Percentiles rank a stretch among this genome's conserved stretches.
Evolutionary conservation across 2,113 vertebrate species (phyloP).

Genomic region (Pelvicachromis taeniatus): DNA sequence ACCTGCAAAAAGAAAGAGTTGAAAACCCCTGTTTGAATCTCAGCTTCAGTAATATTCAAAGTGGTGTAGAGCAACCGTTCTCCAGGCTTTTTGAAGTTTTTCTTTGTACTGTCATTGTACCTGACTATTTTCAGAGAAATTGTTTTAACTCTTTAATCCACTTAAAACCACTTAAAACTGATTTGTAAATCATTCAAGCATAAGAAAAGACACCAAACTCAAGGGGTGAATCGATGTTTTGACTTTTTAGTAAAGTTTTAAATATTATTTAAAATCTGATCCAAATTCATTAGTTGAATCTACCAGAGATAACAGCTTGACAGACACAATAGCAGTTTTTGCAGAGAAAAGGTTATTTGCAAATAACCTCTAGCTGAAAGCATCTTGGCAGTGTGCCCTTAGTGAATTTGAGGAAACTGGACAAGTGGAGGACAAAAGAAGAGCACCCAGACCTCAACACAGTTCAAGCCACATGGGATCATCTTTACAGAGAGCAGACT

Average conservation of each 20-base stretch:
- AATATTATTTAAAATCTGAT: neutral
- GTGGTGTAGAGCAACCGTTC: neutral
- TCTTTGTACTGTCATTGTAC: too few species aligned
- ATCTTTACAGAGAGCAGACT: neutral
- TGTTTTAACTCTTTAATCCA: neutral
- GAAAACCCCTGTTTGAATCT: neutral
- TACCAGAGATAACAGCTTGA: rapidly evolving
- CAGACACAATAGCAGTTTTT: neutral
- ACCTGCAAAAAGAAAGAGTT: neutral
- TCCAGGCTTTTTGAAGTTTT: neutral
- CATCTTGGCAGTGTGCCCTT: neutral
- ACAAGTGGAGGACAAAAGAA: neutral
- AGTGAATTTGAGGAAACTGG: neutral
- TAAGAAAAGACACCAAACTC: neutral
- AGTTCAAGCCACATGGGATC: neutral
- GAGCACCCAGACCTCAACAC: neutral
- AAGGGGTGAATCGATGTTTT: neutral
- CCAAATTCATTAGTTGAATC: neutral
- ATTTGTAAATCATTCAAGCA: neutral
- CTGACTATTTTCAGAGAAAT: too few species aligned
- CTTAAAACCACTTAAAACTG: neutral
- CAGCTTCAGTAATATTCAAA: neutral
- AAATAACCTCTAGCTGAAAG: neutral
- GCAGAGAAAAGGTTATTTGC: neutral
- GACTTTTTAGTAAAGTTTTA: neutral